A percentile compares a stretch with the other conserved stretches of the same genome.
These are phyloP conservation scores for Ceramica pisi DNA, from an alignment of 2,888 invertebrate genomes.

Conservation along the genomic window DNA sequence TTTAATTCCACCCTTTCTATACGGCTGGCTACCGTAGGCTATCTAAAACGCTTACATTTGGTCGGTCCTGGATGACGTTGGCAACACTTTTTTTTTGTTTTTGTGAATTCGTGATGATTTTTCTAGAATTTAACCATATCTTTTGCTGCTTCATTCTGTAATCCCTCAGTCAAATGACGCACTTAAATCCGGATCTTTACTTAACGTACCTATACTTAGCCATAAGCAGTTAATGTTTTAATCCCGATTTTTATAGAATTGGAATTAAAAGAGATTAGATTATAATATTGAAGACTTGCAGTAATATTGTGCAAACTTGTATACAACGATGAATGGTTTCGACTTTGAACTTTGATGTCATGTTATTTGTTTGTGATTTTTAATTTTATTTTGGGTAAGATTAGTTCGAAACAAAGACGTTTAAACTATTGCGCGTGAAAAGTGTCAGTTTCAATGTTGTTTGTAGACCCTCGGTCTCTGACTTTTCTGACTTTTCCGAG, in stretches of 20 bases:
- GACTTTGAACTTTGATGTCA: slow-evolving; percentile 11
- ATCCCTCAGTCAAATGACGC: slow-evolving; percentile 10
- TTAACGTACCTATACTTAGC: neutral
- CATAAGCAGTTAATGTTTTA: slow-evolving; percentile 45
- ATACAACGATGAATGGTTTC: slow-evolving; percentile 5
- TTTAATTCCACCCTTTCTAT: too few relatives aligned
- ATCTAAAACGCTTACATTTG: too few relatives aligned
- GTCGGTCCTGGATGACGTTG: neutral
- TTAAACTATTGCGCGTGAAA: too few relatives aligned
- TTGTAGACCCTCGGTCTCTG: too few relatives aligned
- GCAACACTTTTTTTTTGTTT: neutral
- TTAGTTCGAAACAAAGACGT: too few relatives aligned
- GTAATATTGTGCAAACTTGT: neutral
- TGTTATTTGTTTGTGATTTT: slow-evolving; percentile 9
- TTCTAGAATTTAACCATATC: slow-evolving; percentile 17
- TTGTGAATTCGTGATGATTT: neutral
- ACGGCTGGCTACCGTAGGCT: too few relatives aligned
- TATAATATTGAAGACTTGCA: slow-evolving; percentile 8
- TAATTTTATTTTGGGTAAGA: neutral
- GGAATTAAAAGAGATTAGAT: slow-evolving; percentile 54
- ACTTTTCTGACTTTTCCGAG: too few relatives aligned
- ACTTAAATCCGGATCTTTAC: slow-evolving; percentile 6
- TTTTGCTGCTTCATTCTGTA: neutral
- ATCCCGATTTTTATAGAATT: slow-evolving; percentile 32
- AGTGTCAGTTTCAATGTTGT: too few relatives aligned